Percentiles rank a stretch among this genome's conserved stretches.
These are phyloP conservation scores for Planococcus citri DNA, from an alignment of 1,140 invertebrate species.

Conservation along the genomic window DNA sequence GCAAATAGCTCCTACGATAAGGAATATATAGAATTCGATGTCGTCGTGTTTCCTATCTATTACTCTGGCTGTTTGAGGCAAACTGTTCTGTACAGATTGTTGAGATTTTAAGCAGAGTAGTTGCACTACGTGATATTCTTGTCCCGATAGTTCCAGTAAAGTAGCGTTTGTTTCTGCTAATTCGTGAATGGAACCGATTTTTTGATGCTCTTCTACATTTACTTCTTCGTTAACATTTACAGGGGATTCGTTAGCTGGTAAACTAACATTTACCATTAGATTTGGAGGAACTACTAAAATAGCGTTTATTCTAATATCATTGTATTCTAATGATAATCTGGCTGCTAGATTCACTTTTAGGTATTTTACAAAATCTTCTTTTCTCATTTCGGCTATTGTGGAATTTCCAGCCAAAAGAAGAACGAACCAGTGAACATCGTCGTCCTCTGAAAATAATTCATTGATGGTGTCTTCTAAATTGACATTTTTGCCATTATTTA, in stretches of 20 bases:
- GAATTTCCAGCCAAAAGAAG: constrained; percentile 30
- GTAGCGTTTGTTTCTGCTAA: constrained; percentile 33
- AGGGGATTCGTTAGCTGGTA: neutral
- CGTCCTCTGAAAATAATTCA: neutral
- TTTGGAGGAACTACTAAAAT: constrained; percentile 31
- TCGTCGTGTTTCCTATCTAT: constrained; percentile 27
- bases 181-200: constrained; percentile 31
- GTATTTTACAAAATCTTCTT: constrained; percentile 33
- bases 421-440: constrained; percentile 18
- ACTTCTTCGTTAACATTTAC: neutral
- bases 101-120: neutral
- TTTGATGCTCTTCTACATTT: constrained; percentile 17
- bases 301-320: constrained; percentile 31
- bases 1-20: constrained; percentile 28
- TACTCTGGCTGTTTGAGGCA: constrained; percentile 28
- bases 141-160: constrained; percentile 32
- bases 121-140: constrained; percentile 32
- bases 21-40: constrained; percentile 30
- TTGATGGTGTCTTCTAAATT: neutral
- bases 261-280: constrained; percentile 32
- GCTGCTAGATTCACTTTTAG: constrained; percentile 34
- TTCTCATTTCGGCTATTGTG: constrained; percentile 31
- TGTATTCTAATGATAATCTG: constrained; percentile 32
- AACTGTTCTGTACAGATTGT: constrained; percentile 25
- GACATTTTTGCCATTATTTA: neutral